These are phyloP conservation scores for Oreochromis grahami DNA, from an alignment of 2,797 vertebrate genomes.

Conservation along the genomic window DNA sequence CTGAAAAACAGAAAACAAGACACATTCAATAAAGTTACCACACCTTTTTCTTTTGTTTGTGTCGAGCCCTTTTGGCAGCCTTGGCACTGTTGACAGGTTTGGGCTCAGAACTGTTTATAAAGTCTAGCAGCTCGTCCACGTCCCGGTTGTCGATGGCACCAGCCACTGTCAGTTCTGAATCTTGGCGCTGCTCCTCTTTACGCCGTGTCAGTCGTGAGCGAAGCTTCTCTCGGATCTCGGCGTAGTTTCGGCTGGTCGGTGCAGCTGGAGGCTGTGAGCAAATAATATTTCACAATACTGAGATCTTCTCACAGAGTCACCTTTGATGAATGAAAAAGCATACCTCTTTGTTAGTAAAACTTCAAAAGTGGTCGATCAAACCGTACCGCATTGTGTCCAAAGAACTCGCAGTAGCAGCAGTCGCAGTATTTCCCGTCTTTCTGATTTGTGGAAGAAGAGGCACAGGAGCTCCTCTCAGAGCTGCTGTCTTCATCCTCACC, in stretches of 20 bases:
- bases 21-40: not conserved
- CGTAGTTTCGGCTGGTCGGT: conserved; percentile 97
- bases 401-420: conserved; percentile 99
- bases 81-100: conserved; percentile 97
- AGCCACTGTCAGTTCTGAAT: conserved; percentile 82
- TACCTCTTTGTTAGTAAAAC: not conserved
- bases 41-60: conserved; percentile 99
- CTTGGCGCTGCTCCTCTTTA: conserved; percentile 93
- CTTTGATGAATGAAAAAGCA: not conserved
- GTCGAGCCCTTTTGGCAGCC: conserved; percentile 94
- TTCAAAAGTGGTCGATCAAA: not conserved
- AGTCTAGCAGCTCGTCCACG: conserved; percentile 94
- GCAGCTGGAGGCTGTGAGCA: conserved; percentile 89
- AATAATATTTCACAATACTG: not conserved
- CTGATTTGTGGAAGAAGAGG: conserved; percentile 96
- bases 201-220: conserved; percentile 92
- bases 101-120: conserved; percentile 95
- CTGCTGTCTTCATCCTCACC: conserved; percentile 98
- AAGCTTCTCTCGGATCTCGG: conserved; percentile 97
- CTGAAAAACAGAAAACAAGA: not conserved
- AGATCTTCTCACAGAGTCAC: not conserved
- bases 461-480: conserved; percentile 96
- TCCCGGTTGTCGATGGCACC: conserved; percentile 88
- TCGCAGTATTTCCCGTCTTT: conserved; percentile 99
- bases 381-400: conserved; percentile 96